Conservation (phyloP, 2,797 vertebrate genomes). For the Rhinichthys osculus region DNA sequence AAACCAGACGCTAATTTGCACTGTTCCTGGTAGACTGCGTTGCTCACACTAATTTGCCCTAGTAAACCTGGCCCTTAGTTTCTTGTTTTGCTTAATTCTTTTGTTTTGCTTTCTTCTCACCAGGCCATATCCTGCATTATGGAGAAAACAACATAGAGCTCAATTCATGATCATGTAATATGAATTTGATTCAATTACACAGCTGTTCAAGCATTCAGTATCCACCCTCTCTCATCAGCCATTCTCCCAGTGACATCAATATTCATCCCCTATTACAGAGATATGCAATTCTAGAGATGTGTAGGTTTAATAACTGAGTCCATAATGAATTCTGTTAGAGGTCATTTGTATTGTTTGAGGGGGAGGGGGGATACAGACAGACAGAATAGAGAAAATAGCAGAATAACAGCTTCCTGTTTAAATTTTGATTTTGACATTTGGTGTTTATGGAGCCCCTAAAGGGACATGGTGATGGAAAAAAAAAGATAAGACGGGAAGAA, state of each 20-base stretch:
- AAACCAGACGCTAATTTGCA: too few relatives aligned
- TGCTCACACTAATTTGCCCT: too few relatives aligned
- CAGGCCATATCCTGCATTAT: conserved; percentile 40
- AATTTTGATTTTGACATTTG: background rate
- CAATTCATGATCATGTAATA: conserved; percentile 55
- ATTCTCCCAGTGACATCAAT: conserved; percentile 57
- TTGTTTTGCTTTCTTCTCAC: conserved; percentile 20
- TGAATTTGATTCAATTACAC: conserved; percentile 62
- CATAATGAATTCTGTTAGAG: conserved; percentile 53
- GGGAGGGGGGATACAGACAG: background rate
- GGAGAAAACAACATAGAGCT: conserved; percentile 43
- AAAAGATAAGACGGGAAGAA: background rate
- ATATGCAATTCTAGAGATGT: conserved; percentile 54
- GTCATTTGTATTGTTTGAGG: conserved; percentile 51
- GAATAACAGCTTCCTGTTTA: background rate
- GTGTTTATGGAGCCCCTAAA: background rate
- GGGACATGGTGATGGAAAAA: background rate
- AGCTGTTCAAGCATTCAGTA: conserved; percentile 48
- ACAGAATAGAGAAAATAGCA: conserved; percentile 21
- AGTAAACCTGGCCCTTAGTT: too few relatives aligned
- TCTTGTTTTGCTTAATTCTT: background rate
- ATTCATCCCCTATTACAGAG: conserved; percentile 59
- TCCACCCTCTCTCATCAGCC: conserved; percentile 50
- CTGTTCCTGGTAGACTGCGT: too few relatives aligned
- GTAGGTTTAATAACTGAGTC: conserved; percentile 56